phyloP scores from a whole-genome alignment of 2,888 invertebrate species.

The Nemotelus pantherinus region DNA sequence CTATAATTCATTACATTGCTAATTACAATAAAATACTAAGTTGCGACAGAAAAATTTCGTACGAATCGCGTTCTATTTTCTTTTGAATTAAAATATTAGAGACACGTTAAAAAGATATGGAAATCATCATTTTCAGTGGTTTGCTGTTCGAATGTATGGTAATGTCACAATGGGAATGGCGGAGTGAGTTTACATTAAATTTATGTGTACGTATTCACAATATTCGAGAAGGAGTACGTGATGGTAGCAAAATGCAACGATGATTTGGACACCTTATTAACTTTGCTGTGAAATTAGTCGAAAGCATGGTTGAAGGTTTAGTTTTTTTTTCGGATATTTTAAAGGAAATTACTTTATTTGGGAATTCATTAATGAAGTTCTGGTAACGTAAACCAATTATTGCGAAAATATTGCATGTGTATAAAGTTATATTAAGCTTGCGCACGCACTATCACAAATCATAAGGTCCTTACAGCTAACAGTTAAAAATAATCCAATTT shows the following conservation, averaged over 20 bases:
- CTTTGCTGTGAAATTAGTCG: background rate
- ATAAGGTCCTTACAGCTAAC: constrained; percentile 9
- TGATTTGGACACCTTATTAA: constrained; percentile 39
- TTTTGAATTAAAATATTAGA: background rate
- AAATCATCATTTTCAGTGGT: constrained; percentile 27
- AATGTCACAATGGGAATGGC: background rate
- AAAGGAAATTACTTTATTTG: too few relatives aligned
- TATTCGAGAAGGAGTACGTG: background rate
- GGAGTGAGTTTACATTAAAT: background rate
- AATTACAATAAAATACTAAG: constrained; percentile 1
- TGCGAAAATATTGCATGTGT: background rate
- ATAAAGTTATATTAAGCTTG: constrained; percentile 24
- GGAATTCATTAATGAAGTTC: background rate
- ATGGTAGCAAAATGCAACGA: constrained; percentile 1
- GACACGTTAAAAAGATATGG: constrained; percentile 28
- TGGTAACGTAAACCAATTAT: background rate
- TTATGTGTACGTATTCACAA: background rate
- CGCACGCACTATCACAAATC: constrained; percentile 44
- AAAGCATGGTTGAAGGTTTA: background rate
- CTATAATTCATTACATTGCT: constrained; percentile 38
- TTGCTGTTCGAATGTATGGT: background rate
- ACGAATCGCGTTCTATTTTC: background rate
- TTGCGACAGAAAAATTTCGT: constrained; percentile 16
- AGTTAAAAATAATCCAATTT: constrained; percentile 10
- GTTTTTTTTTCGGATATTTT: too few relatives aligned